Conservation (phyloP, 2,888 invertebrate species). For the Sericinus montela region DNA sequence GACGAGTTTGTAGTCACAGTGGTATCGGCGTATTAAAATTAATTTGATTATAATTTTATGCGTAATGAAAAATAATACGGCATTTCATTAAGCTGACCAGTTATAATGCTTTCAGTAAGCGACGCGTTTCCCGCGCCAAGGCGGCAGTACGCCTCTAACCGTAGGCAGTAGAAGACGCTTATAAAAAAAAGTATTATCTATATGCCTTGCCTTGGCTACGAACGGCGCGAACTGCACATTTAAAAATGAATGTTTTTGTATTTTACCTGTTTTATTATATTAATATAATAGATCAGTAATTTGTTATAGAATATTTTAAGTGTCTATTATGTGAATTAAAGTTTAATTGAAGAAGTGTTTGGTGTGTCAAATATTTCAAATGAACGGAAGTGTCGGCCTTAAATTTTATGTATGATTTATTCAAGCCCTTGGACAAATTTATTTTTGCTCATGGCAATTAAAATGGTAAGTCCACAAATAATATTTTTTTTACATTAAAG, state of each 20-base stretch:
- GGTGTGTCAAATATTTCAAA: slow-evolving; percentile 49
- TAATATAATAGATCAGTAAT: not conserved
- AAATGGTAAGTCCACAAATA: slow-evolving; percentile 58
- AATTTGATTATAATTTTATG: too few species aligned
- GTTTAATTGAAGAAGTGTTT: slow-evolving; percentile 37
- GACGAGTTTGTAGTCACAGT: too few species aligned
- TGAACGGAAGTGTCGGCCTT: slow-evolving; percentile 62
- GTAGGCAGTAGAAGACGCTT: slow-evolving; percentile 7
- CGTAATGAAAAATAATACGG: not conserved
- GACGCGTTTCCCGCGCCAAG: slow-evolving; percentile 8
- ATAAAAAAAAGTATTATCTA: slow-evolving; percentile 3
- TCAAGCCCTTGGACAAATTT: slow-evolving; percentile 72
- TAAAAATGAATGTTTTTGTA: not conserved
- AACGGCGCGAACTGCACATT: slow-evolving; percentile 15
- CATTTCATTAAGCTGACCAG: not conserved
- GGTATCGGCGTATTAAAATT: too few species aligned
- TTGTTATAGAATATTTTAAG: not conserved
- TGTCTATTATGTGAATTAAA: slow-evolving; percentile 1
- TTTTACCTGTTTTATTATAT: not conserved
- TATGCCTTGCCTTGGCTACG: not conserved
- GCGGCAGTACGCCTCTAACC: slow-evolving; percentile 18
- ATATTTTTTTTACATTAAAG: too few species aligned
- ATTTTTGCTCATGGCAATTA: slow-evolving; percentile 75
- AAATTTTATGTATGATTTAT: slow-evolving; percentile 78
- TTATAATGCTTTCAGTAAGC: slow-evolving; percentile 20